A percentile compares a stretch with the other conserved stretches of the same genome.
These are phyloP conservation scores for Rhopalosiphum maidis DNA, from an alignment of 1,140 invertebrate species.

Conservation along the genomic window DNA sequence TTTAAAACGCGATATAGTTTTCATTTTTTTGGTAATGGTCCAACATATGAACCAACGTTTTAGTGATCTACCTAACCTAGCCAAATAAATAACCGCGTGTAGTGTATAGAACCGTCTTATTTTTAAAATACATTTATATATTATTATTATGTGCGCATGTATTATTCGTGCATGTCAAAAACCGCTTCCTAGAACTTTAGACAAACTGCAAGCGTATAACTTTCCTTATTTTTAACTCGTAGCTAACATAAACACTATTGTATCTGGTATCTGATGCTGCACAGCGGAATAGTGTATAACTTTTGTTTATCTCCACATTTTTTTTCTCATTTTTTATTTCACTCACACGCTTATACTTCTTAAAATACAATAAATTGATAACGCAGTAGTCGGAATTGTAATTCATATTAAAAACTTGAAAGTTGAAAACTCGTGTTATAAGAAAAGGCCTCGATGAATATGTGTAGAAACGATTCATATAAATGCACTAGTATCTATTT, in stretches of 20 bases:
- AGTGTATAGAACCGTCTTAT: neutral
- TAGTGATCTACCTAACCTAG: constrained; percentile 4
- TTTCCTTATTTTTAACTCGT: neutral
- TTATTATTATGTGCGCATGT: neutral
- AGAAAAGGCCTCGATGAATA: neutral
- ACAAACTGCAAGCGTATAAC: neutral
- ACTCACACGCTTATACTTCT: neutral
- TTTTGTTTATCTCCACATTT: neutral
- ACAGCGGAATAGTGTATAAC: neutral
- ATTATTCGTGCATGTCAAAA: neutral
- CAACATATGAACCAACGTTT: neutral
- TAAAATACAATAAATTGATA: neutral
- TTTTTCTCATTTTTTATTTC: neutral
- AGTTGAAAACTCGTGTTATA: neutral
- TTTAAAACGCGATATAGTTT: constrained; percentile 19
- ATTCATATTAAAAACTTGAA: neutral
- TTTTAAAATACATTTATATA: constrained; percentile 41
- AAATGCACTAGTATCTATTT: too few species aligned
- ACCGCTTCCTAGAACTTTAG: neutral
- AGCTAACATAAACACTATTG: neutral
- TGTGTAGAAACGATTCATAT: neutral
- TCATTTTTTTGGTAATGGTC: constrained; percentile 31
- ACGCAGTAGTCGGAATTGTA: neutral
- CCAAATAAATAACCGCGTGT: constrained; percentile 12
- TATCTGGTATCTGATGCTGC: neutral